Evolutionary conservation across 2,113 vertebrate species (phyloP).

Genomic region (Coracopsis vasa): DNA sequence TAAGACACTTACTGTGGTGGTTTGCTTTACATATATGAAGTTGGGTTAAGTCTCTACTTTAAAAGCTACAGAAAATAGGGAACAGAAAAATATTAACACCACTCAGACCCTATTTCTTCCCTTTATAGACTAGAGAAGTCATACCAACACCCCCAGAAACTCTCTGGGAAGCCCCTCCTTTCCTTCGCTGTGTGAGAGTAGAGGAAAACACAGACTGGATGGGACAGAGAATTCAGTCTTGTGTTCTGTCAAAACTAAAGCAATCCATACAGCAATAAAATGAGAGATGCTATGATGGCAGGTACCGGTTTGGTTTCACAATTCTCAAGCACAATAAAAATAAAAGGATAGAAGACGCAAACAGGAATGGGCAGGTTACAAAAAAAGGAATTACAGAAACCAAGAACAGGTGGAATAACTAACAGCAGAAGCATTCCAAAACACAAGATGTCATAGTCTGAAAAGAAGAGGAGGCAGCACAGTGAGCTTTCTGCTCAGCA

Average conservation of each 20-base stretch:
- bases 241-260: neutral
- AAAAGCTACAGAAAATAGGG: neutral
- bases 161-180: neutral
- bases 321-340: neutral
- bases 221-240: neutral
- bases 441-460: neutral
- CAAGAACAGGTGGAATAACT: neutral
- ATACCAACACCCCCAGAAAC: neutral
- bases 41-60: neutral
- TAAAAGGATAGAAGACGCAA: neutral
- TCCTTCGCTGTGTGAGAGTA: neutral
- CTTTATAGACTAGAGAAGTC: neutral
- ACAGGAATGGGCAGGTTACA: neutral
- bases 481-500: neutral
- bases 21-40: neutral
- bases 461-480: neutral
- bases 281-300: neutral
- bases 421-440: rapidly evolving
- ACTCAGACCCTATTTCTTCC: neutral
- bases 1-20: neutral
- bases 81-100: neutral
- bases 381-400: neutral
- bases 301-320: neutral
- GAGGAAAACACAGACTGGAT: neutral
- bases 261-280: neutral